A percentile compares a stretch with the other conserved stretches of the same genome.
Evolutionary conservation across 2,113 vertebrate genomes (phyloP).

Genomic region (Casuarius casuarius): DNA sequence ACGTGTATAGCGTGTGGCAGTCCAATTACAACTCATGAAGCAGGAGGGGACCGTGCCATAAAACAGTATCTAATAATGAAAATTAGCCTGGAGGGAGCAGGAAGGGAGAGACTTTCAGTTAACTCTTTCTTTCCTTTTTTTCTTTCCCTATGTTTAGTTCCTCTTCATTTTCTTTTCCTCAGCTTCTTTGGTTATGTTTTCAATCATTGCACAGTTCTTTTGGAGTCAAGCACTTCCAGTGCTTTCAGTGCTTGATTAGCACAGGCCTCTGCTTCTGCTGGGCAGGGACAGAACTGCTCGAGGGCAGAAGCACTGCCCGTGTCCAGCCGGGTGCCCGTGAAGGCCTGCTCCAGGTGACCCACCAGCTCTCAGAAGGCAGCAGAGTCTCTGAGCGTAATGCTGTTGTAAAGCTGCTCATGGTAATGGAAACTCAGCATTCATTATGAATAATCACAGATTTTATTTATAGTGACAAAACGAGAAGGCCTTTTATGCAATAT

Average conservation of each 20-base stretch:
- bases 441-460: constrained; percentile 57
- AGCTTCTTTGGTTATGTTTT: background rate
- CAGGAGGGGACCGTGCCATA: background rate
- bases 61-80: constrained; percentile 8
- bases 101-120: background rate
- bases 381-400: background rate
- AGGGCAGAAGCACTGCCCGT: background rate
- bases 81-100: background rate
- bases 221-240: background rate
- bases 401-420: constrained; percentile 31
- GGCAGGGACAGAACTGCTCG: background rate
- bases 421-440: background rate
- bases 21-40: background rate
- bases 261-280: background rate
- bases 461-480: constrained; percentile 67
- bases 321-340: background rate
- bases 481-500: constrained; percentile 67
- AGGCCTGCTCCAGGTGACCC: constrained; percentile 3
- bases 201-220: background rate
- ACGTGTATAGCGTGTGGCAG: background rate
- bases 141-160: background rate
- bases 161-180: background rate
- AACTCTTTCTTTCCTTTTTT: background rate
- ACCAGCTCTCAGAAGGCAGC: background rate
- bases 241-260: background rate